These are phyloP conservation scores for Narcine bancroftii DNA, from an alignment of 2,113 vertebrate genomes.

Conservation along the genomic window DNA sequence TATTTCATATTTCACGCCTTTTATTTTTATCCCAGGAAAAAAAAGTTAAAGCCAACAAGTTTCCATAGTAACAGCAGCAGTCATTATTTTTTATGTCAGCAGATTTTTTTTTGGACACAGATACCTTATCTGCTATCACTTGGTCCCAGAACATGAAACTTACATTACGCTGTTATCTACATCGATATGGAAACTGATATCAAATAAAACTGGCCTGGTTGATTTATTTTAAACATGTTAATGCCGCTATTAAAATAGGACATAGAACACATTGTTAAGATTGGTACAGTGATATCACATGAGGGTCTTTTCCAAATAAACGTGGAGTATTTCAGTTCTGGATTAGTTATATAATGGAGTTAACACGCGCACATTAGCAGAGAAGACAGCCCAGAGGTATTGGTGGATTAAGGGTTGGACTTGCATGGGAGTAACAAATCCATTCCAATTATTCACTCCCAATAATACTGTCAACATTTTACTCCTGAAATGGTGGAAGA, in stretches of 20 bases:
- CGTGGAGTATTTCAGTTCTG: background rate
- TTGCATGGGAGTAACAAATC: background rate
- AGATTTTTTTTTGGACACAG: slow-evolving; percentile 23
- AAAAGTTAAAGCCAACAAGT: background rate
- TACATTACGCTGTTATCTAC: background rate
- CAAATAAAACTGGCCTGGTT: background rate
- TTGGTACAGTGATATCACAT: background rate
- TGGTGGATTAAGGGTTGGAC: background rate
- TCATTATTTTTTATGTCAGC: slow-evolving; percentile 20
- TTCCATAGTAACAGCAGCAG: background rate
- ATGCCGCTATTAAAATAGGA: slow-evolving; percentile 18
- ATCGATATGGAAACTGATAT: background rate
- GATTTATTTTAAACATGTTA: slow-evolving; percentile 12
- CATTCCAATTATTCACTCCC: background rate
- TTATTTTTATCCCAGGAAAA: slow-evolving; percentile 16
- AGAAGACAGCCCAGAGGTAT: background rate
- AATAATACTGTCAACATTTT: background rate
- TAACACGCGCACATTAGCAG: background rate
- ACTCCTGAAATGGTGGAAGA: background rate
- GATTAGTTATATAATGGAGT: slow-evolving; percentile 15
- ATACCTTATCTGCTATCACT: background rate
- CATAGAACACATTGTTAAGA: background rate
- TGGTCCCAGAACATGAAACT: background rate
- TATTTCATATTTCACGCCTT: background rate
- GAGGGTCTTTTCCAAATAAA: background rate